These are phyloP conservation scores for Cyanoliseus patagonus DNA, from an alignment of 2,113 vertebrate genomes.

Conservation along the genomic window DNA sequence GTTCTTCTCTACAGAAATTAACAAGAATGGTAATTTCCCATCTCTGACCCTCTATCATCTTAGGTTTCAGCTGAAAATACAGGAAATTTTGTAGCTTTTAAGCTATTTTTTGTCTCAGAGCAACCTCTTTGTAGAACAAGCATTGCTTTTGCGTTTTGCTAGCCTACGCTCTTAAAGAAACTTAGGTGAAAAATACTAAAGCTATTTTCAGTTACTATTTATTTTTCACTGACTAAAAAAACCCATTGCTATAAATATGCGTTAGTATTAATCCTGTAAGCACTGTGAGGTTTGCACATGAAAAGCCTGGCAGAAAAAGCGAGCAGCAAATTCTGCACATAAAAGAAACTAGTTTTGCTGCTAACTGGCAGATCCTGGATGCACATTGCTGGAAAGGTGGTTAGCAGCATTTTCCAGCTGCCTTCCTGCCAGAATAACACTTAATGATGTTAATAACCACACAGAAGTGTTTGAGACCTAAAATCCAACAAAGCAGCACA, in stretches of 20 bases:
- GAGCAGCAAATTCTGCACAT: neutral
- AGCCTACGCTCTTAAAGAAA: neutral
- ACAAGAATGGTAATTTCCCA: neutral
- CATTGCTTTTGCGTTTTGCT: neutral
- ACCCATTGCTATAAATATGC: neutral
- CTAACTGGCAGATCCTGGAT: neutral
- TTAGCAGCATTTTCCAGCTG: constrained; percentile 24
- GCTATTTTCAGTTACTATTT: neutral
- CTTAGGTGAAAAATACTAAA: neutral
- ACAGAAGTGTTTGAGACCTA: neutral
- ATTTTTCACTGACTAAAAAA: neutral
- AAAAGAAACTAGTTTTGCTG: neutral
- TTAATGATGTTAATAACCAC: constrained; percentile 37
- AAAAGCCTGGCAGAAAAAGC: neutral
- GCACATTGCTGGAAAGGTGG: neutral
- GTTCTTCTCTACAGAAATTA: neutral
- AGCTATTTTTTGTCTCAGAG: neutral
- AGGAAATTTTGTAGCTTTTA: neutral
- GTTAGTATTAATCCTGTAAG: neutral
- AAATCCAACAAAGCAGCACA: neutral
- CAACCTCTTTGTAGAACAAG: neutral
- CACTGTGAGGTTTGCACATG: neutral
- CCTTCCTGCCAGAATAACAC: constrained; percentile 20
- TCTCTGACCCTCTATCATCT: neutral
- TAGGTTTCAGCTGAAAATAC: neutral